These are phyloP conservation scores for Tenebrio molitor DNA, from an alignment of 1,140 invertebrate genomes.

Conservation along the genomic window DNA sequence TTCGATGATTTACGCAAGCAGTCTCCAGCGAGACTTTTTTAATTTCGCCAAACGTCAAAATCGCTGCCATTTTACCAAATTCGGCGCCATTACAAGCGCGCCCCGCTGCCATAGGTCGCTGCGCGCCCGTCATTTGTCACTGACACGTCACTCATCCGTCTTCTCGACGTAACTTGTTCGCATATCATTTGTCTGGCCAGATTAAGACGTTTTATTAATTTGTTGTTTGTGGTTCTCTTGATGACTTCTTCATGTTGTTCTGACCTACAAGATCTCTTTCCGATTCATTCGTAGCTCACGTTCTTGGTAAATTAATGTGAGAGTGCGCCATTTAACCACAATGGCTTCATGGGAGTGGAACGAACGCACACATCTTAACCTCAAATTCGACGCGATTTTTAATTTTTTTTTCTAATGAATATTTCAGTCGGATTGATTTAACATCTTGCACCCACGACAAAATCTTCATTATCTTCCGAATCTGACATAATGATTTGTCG, in stretches of 20 bases:
- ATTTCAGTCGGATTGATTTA: too few relatives aligned
- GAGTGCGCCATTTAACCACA: background rate
- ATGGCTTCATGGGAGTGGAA: background rate
- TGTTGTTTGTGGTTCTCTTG: conserved; percentile 5
- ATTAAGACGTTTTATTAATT: conserved; percentile 40
- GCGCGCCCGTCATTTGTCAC: conserved; percentile 38
- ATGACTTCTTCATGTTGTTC: conserved; percentile 6
- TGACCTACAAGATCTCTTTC: background rate
- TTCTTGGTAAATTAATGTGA: conserved; percentile 25
- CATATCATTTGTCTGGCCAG: conserved; percentile 43
- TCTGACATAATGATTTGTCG: too few relatives aligned
- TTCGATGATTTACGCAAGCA: conserved; percentile 30
- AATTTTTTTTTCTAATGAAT: too few relatives aligned
- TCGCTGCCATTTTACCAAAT: too few relatives aligned
- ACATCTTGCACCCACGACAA: too few relatives aligned
- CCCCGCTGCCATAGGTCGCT: conserved; percentile 23
- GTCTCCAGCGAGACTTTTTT: too few relatives aligned
- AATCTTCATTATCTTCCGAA: too few relatives aligned
- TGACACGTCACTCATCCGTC: conserved; percentile 36
- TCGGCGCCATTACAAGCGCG: background rate
- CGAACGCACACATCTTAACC: too few relatives aligned
- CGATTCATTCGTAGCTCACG: background rate
- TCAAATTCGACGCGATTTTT: too few relatives aligned
- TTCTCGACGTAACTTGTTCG: conserved; percentile 45
- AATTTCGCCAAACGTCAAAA: too few relatives aligned